Evolutionary conservation across 2,888 invertebrate genomes (phyloP).

Genomic region (Pterostichus madidus): DNA sequence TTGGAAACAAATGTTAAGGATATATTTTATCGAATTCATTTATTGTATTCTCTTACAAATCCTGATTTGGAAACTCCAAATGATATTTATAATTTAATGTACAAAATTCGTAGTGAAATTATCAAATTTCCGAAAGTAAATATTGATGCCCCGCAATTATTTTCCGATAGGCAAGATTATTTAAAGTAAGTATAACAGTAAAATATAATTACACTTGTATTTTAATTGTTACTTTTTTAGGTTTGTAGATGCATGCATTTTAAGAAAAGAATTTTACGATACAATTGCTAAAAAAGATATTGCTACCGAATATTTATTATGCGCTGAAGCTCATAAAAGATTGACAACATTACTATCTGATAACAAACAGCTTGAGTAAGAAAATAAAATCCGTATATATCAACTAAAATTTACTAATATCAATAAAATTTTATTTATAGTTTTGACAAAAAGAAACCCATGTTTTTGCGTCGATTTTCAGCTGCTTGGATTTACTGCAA

Average conservation of each 20-base stretch:
- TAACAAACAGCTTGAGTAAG: slow-evolving; percentile 6
- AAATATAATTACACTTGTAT: background rate
- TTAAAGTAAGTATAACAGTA: slow-evolving; percentile 68
- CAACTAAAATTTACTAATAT: background rate
- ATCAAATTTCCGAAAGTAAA: slow-evolving; percentile 70
- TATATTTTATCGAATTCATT: slow-evolving; percentile 71
- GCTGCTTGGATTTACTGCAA: slow-evolving; percentile 69
- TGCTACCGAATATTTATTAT: slow-evolving; percentile 42
- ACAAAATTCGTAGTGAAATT: slow-evolving; percentile 68
- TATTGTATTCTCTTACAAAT: slow-evolving; percentile 72
- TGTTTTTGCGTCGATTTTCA: slow-evolving; percentile 71
- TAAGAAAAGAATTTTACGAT: slow-evolving; percentile 51
- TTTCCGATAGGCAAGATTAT: slow-evolving; percentile 71
- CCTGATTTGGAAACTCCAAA: slow-evolving; percentile 69
- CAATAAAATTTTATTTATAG: slow-evolving; percentile 34
- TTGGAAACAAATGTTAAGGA: slow-evolving; percentile 69
- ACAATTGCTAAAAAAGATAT: slow-evolving; percentile 44
- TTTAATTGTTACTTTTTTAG: slow-evolving; percentile 41
- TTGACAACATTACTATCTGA: slow-evolving; percentile 29
- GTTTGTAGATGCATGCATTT: slow-evolving; percentile 18
- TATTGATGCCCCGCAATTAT: slow-evolving; percentile 70
- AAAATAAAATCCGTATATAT: background rate
- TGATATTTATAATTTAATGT: slow-evolving; percentile 70
- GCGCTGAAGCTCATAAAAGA: slow-evolving; percentile 48
- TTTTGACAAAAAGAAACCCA: slow-evolving; percentile 60